These are phyloP conservation scores for Neodiprion lecontei DNA, from an alignment of 1,140 invertebrate genomes.

Conservation along the genomic window DNA sequence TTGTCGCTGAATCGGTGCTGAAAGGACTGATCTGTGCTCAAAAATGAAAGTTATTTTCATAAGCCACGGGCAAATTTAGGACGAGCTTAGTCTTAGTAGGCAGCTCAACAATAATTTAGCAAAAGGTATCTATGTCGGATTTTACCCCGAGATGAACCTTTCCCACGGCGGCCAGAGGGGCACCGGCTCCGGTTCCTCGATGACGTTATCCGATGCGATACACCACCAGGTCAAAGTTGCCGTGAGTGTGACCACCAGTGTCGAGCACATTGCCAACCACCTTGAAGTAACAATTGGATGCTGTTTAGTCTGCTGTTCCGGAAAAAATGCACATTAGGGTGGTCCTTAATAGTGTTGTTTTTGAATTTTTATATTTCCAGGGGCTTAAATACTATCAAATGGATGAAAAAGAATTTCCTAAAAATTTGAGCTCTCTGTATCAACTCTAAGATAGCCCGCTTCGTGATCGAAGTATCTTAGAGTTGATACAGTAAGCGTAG, in stretches of 20 bases:
- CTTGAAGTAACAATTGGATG: constrained; percentile 33
- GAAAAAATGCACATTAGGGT: neutral
- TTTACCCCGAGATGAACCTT: constrained; percentile 54
- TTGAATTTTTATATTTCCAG: constrained; percentile 2
- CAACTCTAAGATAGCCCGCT: no score
- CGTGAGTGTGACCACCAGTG: constrained; percentile 38
- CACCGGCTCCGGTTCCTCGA: constrained; percentile 37
- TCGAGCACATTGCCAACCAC: constrained; percentile 46
- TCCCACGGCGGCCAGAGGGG: constrained; percentile 51
- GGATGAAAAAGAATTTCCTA: no score
- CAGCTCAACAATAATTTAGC: no score
- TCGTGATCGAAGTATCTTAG: no score
- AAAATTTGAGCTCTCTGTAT: no score
- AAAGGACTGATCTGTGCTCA: no score
- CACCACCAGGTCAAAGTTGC: constrained; percentile 55
- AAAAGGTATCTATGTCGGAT: no score
- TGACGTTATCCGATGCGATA: constrained; percentile 47
- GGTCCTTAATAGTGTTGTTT: constrained; percentile 4
- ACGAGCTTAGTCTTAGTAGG: no score
- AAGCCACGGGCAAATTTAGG: no score
- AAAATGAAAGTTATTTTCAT: no score
- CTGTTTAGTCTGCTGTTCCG: neutral
- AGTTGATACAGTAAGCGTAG: neutral
- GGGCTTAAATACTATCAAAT: neutral
- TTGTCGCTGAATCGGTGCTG: no score